Percentiles rank a stretch among this genome's conserved stretches.
phyloP scores from a whole-genome alignment of 2,888 invertebrate genomes.

The Nematopogon swammerdamellus region DNA sequence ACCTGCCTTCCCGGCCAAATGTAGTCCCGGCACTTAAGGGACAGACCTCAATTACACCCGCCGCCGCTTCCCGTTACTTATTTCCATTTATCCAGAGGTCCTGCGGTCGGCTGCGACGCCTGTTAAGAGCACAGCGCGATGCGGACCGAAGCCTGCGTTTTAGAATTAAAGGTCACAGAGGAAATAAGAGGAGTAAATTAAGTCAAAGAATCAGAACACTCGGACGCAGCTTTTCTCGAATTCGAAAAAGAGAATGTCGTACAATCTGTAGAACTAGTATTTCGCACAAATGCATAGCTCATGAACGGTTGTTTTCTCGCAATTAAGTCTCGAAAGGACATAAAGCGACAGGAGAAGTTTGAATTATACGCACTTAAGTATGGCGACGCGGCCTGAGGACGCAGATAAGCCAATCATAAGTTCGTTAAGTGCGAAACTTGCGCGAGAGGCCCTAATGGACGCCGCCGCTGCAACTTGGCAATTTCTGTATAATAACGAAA shows the following conservation, averaged over 20 bases:
- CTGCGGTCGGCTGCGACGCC: neutral
- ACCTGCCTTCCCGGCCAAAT: neutral
- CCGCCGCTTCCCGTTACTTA: neutral
- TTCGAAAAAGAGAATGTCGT: too few relatives aligned
- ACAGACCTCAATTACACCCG: neutral
- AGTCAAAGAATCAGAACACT: too few relatives aligned
- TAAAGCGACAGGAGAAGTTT: neutral
- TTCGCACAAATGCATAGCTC: too few relatives aligned
- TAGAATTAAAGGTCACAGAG: too few relatives aligned
- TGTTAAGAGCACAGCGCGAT: too few relatives aligned
- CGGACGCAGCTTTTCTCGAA: too few relatives aligned
- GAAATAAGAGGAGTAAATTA: too few relatives aligned
- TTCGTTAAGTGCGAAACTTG: neutral
- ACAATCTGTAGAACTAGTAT: too few relatives aligned
- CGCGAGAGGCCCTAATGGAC: neutral
- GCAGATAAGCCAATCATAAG: neutral
- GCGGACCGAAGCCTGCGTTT: too few relatives aligned
- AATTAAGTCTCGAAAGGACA: neutral
- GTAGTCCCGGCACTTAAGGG: neutral
- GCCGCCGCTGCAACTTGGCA: neutral
- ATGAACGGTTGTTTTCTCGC: neutral
- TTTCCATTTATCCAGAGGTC: neutral
- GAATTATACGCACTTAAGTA: neutral
- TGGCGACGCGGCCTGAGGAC: neutral
- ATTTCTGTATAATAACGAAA: neutral